Evolutionary conservation across 2,797 vertebrate genomes (phyloP), one percentile per base, ranked within the genome.

Genomic region (Sorex maritimensis): DNA sequence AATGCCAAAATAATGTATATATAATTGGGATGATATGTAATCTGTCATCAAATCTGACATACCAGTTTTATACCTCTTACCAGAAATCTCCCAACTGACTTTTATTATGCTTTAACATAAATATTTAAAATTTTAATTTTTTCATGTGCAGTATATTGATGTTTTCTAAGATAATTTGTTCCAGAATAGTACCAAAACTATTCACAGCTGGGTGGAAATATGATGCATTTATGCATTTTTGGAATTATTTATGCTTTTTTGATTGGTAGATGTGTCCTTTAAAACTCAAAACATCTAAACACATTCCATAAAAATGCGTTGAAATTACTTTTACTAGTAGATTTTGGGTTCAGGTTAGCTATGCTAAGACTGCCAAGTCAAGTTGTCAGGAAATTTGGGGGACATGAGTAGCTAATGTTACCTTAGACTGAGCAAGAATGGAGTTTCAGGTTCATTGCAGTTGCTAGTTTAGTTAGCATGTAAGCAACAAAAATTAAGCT

Each of bases 51-150:
- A 90, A 91, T 94, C 69, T 19, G 67, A 73, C 52, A 69, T 73
- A 78, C 71, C 28, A 89, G 7, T 65, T 86, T 95, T 67, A 38
- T 75, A 92, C 49, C 77, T 75, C 0, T 71, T 68, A 90, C 17
- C 6, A 88, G 28, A 94, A 95, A 41, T 91, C n/a, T 90, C 19
- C 46, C 78, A 72, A 61, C 69, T 92, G 61, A 79, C 44, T 72
- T 72, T 84, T 78, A 15, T 46, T 72, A 61, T 65, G 79, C 81
- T 94, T 95, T 28, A 46, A 75, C 71, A 80, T 93, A 84, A 94
- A 83, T 93, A 81, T 94, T 96, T 97, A 81, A 72, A 55, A 78
- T 93, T 95, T 95, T 86, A 93, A 78, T 95, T 94, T 97, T 68
- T 94, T 23, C 4, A 12, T 38, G 14, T 58, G 30, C 87, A 82